Percentiles rank a stretch among this genome's conserved stretches.
phyloP scores from a whole-genome alignment of 2,113 vertebrate genomes.

The Cairina moschata region DNA sequence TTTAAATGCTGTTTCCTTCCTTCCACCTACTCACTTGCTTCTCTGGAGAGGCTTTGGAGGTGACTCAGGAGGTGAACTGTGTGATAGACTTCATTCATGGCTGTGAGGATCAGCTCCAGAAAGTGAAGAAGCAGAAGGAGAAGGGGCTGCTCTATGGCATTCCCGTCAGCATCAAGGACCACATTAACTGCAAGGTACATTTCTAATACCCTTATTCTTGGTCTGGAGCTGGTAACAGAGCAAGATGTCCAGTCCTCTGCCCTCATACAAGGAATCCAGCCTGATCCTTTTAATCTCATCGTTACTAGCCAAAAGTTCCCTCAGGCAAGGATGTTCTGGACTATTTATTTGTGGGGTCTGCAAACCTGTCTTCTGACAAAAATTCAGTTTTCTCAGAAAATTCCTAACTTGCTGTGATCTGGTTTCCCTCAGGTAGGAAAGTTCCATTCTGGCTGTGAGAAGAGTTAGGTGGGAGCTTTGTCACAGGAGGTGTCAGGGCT shows the following conservation, averaged over 20 bases:
- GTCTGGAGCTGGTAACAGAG: not conserved
- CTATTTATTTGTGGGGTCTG: not conserved
- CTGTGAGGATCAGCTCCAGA: slow-evolving; percentile 81
- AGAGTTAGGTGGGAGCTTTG: not conserved
- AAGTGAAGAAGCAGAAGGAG: slow-evolving; percentile 54
- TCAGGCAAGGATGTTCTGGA: not conserved
- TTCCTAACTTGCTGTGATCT: not conserved
- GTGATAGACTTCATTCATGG: slow-evolving; percentile 81
- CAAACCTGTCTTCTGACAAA: not conserved
- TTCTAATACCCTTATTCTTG: not conserved
- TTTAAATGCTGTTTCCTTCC: not conserved
- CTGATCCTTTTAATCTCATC: not conserved
- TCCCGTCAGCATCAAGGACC: slow-evolving; percentile 92
- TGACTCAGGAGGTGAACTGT: slow-evolving; percentile 83
- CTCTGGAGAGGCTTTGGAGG: slow-evolving; percentile 81
- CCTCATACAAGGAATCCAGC: not conserved
- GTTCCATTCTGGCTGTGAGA: not conserved
- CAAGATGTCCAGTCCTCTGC: not conserved
- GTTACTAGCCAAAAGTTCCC: not conserved
- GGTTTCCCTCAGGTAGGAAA: not conserved
- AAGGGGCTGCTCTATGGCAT: slow-evolving; percentile 84
- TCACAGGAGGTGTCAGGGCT: not conserved
- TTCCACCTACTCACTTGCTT: not conserved
- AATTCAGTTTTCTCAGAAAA: not conserved
- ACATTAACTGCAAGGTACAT: slow-evolving; percentile 81